phyloP scores from a whole-genome alignment of 2,888 invertebrate genomes.

The Platycnemis pennipes region DNA sequence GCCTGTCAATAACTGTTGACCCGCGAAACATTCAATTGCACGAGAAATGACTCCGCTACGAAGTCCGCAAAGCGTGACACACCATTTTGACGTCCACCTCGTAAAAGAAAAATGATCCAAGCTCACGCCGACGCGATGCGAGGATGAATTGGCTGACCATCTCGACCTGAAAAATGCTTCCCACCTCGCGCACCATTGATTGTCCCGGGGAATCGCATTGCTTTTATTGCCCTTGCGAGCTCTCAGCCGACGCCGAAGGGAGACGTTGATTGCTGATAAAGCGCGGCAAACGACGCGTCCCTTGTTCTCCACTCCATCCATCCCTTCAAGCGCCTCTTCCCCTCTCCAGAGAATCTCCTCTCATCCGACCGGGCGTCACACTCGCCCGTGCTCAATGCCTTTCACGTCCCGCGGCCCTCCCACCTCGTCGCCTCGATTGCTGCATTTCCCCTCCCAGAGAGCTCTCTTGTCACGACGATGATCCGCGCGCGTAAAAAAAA shows the following conservation, averaged over 20 bases:
- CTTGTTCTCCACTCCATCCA: background rate
- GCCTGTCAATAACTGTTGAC: background rate
- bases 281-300: background rate
- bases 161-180: too few species aligned
- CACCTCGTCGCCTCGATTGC: background rate
- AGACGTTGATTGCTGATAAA: background rate
- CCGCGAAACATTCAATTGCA: background rate
- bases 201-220: background rate
- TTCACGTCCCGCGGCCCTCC: background rate
- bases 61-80: background rate
- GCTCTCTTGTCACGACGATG: background rate
- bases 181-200: too few species aligned
- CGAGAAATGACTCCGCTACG: background rate
- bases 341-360: background rate
- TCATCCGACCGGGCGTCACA: background rate
- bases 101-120: background rate
- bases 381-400: background rate
- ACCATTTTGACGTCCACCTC: background rate
- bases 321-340: background rate
- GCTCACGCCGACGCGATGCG: background rate
- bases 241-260: background rate
- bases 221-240: background rate
- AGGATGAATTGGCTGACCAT: background rate
- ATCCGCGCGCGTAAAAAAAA: background rate
- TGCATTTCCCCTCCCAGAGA: background rate